A percentile compares a stretch with the other conserved stretches of the same genome.
phyloP scores from a whole-genome alignment of 2,113 vertebrate species.

The Notiomystis cincta region DNA sequence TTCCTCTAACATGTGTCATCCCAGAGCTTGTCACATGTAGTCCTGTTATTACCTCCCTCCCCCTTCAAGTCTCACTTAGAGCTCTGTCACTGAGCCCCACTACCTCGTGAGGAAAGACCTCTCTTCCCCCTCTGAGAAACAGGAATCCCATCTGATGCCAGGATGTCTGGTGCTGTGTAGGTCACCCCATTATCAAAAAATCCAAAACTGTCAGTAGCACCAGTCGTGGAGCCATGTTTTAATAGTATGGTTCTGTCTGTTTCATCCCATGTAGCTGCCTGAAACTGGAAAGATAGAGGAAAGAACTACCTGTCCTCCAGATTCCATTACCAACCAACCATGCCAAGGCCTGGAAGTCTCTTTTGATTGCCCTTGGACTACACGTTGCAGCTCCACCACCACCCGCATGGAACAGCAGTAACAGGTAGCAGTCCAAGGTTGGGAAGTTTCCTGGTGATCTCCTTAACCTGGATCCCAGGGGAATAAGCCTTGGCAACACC shows the following conservation, averaged over 20 bases:
- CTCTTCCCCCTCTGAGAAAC: not conserved
- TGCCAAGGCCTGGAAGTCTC: not conserved
- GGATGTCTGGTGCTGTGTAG: not conserved
- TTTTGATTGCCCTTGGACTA: not conserved
- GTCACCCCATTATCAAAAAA: not conserved
- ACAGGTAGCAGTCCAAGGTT: not conserved
- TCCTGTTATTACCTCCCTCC: not conserved
- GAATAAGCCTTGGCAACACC: not conserved
- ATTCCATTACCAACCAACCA: not conserved
- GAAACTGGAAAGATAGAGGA: not conserved
- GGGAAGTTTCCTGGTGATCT: not conserved
- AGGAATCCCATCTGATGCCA: not conserved
- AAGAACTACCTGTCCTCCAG: not conserved
- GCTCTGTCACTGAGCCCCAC: not conserved
- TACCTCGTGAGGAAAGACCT: not conserved
- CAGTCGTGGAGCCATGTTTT: not conserved
- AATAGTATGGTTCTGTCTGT: accelerated
- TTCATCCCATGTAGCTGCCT: not conserved
- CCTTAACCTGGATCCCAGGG: not conserved
- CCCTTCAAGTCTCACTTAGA: not conserved
- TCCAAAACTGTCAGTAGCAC: not conserved
- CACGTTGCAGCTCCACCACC: not conserved
- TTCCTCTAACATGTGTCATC: not conserved
- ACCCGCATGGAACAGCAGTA: not conserved
- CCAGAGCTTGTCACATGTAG: not conserved